Conservation (phyloP, 2,113 vertebrate genomes). For the Phyllostomus hastatus region DNA sequence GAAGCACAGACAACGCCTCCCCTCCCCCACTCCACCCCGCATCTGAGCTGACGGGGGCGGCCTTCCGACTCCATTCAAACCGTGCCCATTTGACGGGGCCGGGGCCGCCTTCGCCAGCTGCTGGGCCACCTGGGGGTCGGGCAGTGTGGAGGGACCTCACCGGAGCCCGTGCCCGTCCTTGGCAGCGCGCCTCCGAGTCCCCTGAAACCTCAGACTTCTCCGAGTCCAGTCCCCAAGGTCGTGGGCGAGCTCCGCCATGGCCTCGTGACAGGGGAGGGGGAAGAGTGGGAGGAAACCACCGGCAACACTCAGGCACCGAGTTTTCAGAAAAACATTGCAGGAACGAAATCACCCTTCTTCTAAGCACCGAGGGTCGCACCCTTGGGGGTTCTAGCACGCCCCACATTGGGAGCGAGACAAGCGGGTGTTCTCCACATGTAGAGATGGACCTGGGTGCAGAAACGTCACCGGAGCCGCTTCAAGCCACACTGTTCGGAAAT, state of each 20-base stretch:
- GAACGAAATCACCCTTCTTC: neutral
- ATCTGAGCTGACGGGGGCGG: constrained; percentile 57
- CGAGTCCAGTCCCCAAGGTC: neutral
- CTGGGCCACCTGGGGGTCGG: neutral
- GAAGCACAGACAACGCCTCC: constrained; percentile 67
- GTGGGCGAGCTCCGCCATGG: neutral
- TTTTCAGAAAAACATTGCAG: neutral
- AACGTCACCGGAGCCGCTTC: accelerated
- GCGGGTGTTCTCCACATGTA: neutral
- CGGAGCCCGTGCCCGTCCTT: constrained; percentile 64
- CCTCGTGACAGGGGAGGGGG: accelerated
- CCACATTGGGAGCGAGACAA: accelerated
- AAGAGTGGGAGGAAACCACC: accelerated
- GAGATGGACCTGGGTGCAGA: neutral
- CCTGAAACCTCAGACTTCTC: neutral
- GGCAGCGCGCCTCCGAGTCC: constrained; percentile 48
- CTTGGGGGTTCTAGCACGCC: neutral
- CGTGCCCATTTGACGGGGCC: constrained; percentile 62
- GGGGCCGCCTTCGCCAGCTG: constrained; percentile 11
- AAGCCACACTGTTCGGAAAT: neutral
- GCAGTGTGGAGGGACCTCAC: neutral
- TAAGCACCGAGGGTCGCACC: too few species aligned
- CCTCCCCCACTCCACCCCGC: neutral
- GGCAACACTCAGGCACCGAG: accelerated
- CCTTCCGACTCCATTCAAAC: constrained; percentile 71